Conservation (phyloP, 2,888 invertebrate species). For the Cactoblastis cactorum region DNA sequence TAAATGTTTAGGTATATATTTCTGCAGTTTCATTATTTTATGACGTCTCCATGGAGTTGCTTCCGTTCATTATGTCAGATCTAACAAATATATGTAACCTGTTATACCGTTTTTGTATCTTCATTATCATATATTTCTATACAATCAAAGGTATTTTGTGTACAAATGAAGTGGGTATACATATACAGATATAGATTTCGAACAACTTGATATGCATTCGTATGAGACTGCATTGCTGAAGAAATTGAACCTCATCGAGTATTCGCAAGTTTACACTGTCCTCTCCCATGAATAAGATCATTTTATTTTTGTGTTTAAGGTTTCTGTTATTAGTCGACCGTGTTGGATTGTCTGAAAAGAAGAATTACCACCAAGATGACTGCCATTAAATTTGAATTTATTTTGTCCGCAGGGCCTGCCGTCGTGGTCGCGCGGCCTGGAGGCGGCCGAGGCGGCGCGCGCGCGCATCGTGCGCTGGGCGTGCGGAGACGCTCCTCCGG, state of each 20-base stretch:
- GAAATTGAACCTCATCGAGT: too few relatives aligned
- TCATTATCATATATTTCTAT: background rate
- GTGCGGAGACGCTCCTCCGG: conserved; percentile 78
- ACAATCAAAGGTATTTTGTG: too few relatives aligned
- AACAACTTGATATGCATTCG: too few relatives aligned
- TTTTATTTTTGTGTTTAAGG: too few relatives aligned
- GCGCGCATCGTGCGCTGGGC: conserved; percentile 81
- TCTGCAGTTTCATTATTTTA: background rate
- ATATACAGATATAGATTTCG: too few relatives aligned
- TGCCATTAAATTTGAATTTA: background rate
- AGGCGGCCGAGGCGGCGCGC: conserved; percentile 82
- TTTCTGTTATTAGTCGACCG: too few relatives aligned
- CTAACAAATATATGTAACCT: background rate
- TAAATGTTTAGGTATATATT: background rate
- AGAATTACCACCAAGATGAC: too few relatives aligned
- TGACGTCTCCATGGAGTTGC: background rate
- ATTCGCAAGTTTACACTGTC: too few relatives aligned
- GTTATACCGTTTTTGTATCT: background rate
- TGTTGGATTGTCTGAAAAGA: too few relatives aligned
- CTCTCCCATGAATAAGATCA: too few relatives aligned
- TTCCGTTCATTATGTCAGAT: conserved; percentile 11
- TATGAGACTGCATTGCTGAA: too few relatives aligned
- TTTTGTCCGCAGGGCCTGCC: conserved; percentile 80
- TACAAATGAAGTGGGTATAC: background rate
- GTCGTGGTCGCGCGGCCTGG: conserved; percentile 82